These are phyloP conservation scores for Zaprionus africanus DNA, from an alignment of 1,140 invertebrate species.

Conservation along the genomic window DNA sequence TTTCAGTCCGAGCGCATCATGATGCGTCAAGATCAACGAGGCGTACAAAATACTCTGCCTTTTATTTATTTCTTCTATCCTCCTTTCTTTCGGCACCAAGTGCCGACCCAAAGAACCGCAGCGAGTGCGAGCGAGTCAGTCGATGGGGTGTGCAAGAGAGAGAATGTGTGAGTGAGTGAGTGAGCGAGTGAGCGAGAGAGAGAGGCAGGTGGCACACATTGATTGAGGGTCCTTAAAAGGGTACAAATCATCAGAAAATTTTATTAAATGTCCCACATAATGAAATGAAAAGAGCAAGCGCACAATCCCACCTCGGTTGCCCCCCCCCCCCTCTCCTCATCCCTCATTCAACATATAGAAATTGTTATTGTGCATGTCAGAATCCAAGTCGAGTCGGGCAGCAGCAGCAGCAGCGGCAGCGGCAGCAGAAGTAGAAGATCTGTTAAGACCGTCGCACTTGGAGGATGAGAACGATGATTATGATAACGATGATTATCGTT, in stretches of 20 bases:
- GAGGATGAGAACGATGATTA: slow-evolving; percentile 59
- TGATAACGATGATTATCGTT: slow-evolving; percentile 78
- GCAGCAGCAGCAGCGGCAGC: neutral
- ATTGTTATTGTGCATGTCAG: slow-evolving; percentile 73
- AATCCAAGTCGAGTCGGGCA: slow-evolving; percentile 45
- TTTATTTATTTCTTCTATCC: neutral
- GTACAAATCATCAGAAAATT: slow-evolving; percentile 78
- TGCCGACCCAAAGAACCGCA: slow-evolving; percentile 37
- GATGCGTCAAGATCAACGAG: slow-evolving; percentile 65
- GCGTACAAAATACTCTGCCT: slow-evolving; percentile 59
- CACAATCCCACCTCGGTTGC: slow-evolving; percentile 1
- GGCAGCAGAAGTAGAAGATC: slow-evolving; percentile 47
- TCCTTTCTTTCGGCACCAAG: slow-evolving; percentile 52
- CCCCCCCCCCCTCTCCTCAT: neutral
- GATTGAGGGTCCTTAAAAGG: slow-evolving; percentile 83
- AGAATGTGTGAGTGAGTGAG: slow-evolving; percentile 17
- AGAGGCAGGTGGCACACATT: slow-evolving; percentile 54
- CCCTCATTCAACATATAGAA: slow-evolving; percentile 53
- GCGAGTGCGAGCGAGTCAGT: neutral
- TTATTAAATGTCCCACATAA: slow-evolving; percentile 80
- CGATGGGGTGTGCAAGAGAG: neutral
- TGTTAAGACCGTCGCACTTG: slow-evolving; percentile 59
- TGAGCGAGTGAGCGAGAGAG: slow-evolving; percentile 38
- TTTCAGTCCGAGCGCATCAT: slow-evolving; percentile 16
- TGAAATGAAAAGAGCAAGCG: slow-evolving; percentile 37